phyloP scores from a whole-genome alignment of 2,113 vertebrate species.

The Stomatorhinus ivindoensis region DNA sequence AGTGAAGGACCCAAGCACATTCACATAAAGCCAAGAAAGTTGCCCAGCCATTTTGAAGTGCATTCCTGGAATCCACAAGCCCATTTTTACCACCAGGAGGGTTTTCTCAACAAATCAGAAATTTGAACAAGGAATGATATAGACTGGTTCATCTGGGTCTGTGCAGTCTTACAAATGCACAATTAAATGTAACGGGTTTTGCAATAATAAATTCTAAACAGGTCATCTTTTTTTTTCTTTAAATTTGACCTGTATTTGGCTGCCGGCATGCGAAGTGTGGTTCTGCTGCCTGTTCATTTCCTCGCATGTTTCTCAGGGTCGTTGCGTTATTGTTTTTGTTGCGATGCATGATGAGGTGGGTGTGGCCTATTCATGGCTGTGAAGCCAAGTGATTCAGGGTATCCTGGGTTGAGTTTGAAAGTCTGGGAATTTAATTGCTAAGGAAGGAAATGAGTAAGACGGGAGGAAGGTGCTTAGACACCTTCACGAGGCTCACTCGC shows the following conservation, averaged over 20 bases:
- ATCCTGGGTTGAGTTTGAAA: slow-evolving; percentile 14
- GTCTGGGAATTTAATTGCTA: slow-evolving; percentile 34
- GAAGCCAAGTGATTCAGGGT: background rate
- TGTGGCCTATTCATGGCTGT: background rate
- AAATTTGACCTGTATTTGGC: background rate
- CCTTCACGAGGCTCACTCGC: slow-evolving; percentile 30
- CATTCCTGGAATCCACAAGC: slow-evolving; percentile 15
- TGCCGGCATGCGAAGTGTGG: background rate
- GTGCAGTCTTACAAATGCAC: slow-evolving; percentile 47
- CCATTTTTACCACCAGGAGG: background rate
- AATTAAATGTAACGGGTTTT: slow-evolving; percentile 39
- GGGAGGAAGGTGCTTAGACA: slow-evolving; percentile 22
- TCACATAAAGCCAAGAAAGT: slow-evolving; percentile 52
- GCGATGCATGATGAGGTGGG: background rate
- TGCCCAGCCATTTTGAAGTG: slow-evolving; percentile 46
- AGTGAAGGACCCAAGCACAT: slow-evolving; percentile 46
- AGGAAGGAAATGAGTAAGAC: slow-evolving; percentile 23
- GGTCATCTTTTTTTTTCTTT: background rate
- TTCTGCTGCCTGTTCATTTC: background rate
- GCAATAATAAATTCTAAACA: slow-evolving; percentile 36
- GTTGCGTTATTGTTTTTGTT: background rate
- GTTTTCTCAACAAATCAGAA: background rate
- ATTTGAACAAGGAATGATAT: background rate
- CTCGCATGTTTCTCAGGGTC: background rate
- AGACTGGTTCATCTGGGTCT: slow-evolving; percentile 19